Base-by-base conservation (phyloP, 2,113 vertebrate genomes). In the Proteles cristata region DNA sequence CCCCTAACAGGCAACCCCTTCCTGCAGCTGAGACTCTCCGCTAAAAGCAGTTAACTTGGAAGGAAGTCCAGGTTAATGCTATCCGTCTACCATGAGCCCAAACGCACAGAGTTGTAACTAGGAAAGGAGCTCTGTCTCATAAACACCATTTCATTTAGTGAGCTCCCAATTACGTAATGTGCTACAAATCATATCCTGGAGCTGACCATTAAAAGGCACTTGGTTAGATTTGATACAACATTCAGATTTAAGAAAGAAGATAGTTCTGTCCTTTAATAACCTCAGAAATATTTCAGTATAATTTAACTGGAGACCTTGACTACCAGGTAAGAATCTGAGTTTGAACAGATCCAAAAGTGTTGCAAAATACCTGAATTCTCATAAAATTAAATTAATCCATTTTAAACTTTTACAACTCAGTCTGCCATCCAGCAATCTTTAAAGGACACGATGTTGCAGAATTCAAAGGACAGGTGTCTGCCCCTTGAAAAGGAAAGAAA, bases 371-470 rank as follows among this genome's bases (percentile, higher is more conserved):
- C 26, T 58, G 19, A 82, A 85, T 82, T 81, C 25, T 94, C 7
- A 79, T 35, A 74, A 82, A 90, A 63, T 43, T 61, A 68, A 82
- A 33, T 53, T 58, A 84, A 85, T 80, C 39, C 76, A 90, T 88
- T 79, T 93, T 65, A 93, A 95, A 90, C 4, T 35, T 77, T 74
- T 61, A 74, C 79, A 76, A 86, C 1, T 25, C 88, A 92, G 23
- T 87, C 35, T 61, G 50, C 55, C 80, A 90, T n/a, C 53, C 0
- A 14, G 17, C 39, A 58, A 89, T 90, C 69, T 93, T 94, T 83
- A 88, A 77, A 82, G 43, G 39, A 73, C 2, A 0, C 4, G 43
- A 89, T 11, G 1, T 0, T 82, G 21, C 4, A 89, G 45, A 97
- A 94, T 87, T 95, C 55, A 80, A 68, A 83, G 39, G 17, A 48